Evolutionary conservation across 1,140 invertebrate genomes (phyloP), one percentile per base, ranked within the genome.

Genomic region (Drosophila bocki): DNA sequence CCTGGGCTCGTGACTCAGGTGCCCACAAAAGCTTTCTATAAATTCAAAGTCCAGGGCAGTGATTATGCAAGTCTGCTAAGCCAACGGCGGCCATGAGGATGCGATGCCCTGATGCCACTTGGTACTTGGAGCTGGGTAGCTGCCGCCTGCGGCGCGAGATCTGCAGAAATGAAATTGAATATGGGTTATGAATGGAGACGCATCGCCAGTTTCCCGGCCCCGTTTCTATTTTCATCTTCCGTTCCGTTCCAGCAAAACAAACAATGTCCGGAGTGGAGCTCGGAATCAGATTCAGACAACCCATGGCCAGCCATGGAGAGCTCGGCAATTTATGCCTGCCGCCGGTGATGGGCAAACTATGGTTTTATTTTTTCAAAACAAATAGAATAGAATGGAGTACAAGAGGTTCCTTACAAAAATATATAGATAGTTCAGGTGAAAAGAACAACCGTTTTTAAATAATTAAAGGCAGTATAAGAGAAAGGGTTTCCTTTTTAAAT

Each of bases 1-100:
- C 17, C n/a, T n/a, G 45, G 33, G 59, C 53, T 39, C 32, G 54
- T 68, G 83, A 65, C 84, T 88, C 85, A 88, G 85, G 85, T 88
- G 84, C 59, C 67, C 60, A 75, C 78, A 35, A 81, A 88, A 79
- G 85, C 78, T 78, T 88, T 88, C 85, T 88, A 88, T 88, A 88
- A 87, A 88, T 88, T 90, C 54, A 59, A 70, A 77, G 64, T 48
- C 81, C 68, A 64, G 75, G 78, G 63, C 69, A 84, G 71, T 83
- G 85, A 88, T 90, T 90, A 88, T 88, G 85, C 85, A 90, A 90
- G 85, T 79, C 74, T 60, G 42, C 54, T 68, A 59, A 58, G 64
- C 51, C 42, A 56, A 39, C 53, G 41, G 35, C 35, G 63, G 60
- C 59, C 60, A 51, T 57, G 45, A 54, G 47, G 41, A 70, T 56